Evolutionary conservation across 2,797 vertebrate genomes (phyloP), one percentile per base, ranked within the genome.

Genomic region (Platalea minor): DNA sequence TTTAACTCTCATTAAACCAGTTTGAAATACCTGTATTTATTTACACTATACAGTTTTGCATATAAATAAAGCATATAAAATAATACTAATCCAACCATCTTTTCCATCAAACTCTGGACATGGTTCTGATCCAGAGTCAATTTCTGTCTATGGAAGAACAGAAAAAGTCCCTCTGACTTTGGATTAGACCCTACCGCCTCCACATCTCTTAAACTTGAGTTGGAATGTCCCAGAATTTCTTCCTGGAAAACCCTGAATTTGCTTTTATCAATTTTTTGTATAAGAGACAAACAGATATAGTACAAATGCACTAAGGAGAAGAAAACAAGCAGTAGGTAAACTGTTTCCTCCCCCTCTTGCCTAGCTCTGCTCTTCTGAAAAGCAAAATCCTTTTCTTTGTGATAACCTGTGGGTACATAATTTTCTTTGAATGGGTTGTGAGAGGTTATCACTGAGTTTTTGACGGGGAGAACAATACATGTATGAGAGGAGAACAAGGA

Each of bases 401-500:
- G 64, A 41, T 18, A 67, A 45, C 24, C 64, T 48, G 33, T 46
- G 43, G 39, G 31, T 67, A 31, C 11, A 46, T 43, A 20, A 1
- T 64, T 84, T 88, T 54, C 33, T 54, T 35, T 59, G 35, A 79
- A 37, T 9, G 19, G 7, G 6, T 54, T 48, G 37, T 1, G 1
- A 64, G 46, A 80, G n/a, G 41, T 54, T 72, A 60, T 69, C 18
- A 21, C 45, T 29, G 43, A 28, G 14, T 7, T 90, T 90, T 39
- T 37, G 72, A 45, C 10, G 20, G 41, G 43, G 23, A 50, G 25
- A 59, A 60, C 39, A 77, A 11, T 3, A 91, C 81, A 29, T 5
- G 56, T 63, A 85, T 51, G 94, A 69, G 75, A 85, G 26, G 63
- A 68, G 87, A 74, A 91, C 43, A 88, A 73, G 85, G 92, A 96